Evolutionary conservation across 2,888 invertebrate species (phyloP), one percentile per base, ranked within the genome.

Genomic region (Troglohyphantes excavatus): DNA sequence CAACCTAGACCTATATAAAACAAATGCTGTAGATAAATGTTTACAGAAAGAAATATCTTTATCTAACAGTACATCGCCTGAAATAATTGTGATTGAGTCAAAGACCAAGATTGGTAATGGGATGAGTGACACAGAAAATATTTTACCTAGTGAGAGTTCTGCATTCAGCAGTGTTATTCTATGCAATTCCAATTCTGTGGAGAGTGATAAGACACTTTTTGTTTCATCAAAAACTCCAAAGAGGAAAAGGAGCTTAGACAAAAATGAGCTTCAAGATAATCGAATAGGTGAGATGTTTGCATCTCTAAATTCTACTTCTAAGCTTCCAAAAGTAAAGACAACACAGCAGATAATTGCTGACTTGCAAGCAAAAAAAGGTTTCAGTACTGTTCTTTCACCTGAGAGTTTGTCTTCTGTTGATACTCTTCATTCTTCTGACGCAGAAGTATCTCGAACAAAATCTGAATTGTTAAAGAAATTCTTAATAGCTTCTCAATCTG

Each of bases 321-420:
- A 92, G 90, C 92, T 95, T 92, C 95, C 95, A 23, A 93, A 94
- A 92, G 94, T 96, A 70, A 96, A 96, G 93, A 96, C 96, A 29
- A 97, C 97, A 0, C 96, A 96, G 93, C 97, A 97, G 93, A 94
- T 97, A 83, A 94, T 97, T 90, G 96, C 96, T 81, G 96, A 96
- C 93, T 95, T 97, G 53, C 95, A 91, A 94, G 95, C 93, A 93
- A 95, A 93, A 93, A 95, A 92, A 88, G 87, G 91, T 84, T 70
- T 87, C 87, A 46, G 72, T 86, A 75, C 82, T 67, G 61, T 46
- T 43, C 75, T 84, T 29, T 78, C 86, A 78, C 73, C 84, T 70
- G 76, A 79, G 46, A 76, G 27, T 70, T 65, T 90, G 26, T 59
- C 85, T 29, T 63, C 84, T 65, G 65, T 76, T 63, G 81, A 83